Evolutionary conservation across 1,140 invertebrate genomes (phyloP).

Genomic region (Habropoda laboriosa): DNA sequence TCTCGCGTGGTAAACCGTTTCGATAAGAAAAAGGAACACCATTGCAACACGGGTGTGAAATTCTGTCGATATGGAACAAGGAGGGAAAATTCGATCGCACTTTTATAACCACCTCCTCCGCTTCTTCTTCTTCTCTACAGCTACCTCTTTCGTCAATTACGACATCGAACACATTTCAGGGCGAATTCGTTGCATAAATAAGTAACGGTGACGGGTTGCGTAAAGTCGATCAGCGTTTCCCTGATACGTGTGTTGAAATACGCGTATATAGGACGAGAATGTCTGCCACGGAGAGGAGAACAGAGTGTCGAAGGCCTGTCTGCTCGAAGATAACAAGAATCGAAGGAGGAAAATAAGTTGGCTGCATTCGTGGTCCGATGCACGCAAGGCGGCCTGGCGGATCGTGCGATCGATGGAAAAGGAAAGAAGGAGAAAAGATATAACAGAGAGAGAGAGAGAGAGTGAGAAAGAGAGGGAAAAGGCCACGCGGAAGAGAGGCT

Average conservation of each 20-base stretch:
- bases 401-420: too few species aligned
- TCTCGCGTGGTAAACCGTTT: background rate
- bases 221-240: conserved; percentile 3
- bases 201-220: conserved; percentile 8
- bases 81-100: too few species aligned
- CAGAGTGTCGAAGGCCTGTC: background rate
- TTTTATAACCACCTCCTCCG: too few species aligned
- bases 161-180: background rate
- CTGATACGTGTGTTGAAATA: background rate
- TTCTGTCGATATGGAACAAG: background rate
- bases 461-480: conserved; percentile 1
- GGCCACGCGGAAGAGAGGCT: conserved; percentile 23
- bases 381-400: background rate
- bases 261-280: background rate
- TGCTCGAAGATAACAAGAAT: conserved; percentile 44
- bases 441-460: background rate
- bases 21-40: conserved; percentile 7
- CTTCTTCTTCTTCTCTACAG: too few species aligned
- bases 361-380: background rate
- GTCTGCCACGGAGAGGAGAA: background rate
- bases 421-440: background rate
- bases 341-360: conserved; percentile 14
- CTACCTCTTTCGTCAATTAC: background rate
- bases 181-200: background rate
- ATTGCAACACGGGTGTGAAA: background rate